These are phyloP conservation scores for Rhorus exstirpatorius DNA, from an alignment of 2,888 invertebrate species.

Conservation along the genomic window DNA sequence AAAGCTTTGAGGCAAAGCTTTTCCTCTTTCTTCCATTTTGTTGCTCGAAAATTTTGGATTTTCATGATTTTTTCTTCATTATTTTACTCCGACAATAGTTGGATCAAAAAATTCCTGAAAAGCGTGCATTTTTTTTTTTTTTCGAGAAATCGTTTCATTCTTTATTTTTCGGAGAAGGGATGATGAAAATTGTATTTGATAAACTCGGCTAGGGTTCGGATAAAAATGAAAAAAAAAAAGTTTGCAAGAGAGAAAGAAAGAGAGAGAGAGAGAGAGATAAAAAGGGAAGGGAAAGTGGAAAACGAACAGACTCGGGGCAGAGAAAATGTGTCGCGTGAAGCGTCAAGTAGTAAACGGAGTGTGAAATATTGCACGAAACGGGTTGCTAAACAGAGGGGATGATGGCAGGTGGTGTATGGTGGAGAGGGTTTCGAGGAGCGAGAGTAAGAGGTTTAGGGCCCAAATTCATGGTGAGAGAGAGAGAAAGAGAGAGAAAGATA, in stretches of 20 bases:
- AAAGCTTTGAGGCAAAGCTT: too few species aligned
- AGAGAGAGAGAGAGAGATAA: background rate
- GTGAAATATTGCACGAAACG: slow-evolving; percentile 75
- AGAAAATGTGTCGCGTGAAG: slow-evolving; percentile 41
- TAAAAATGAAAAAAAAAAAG: background rate
- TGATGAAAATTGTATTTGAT: slow-evolving; percentile 6
- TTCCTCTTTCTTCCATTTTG: too few species aligned
- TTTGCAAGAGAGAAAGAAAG: background rate
- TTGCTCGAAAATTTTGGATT: too few species aligned
- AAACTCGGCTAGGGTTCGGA: background rate
- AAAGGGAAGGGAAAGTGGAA: background rate
- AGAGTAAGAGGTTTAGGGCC: slow-evolving; percentile 45
- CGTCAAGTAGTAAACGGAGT: slow-evolving; percentile 74
- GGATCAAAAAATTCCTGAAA: too few species aligned
- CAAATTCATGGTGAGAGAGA: slow-evolving; percentile 54
- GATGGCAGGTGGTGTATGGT: slow-evolving; percentile 49
- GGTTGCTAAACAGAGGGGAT: slow-evolving; percentile 46
- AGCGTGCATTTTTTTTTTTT: too few species aligned
- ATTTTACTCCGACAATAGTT: too few species aligned
- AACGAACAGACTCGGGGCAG: slow-evolving; percentile 6
- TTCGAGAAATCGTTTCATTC: background rate
- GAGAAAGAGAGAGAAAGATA: slow-evolving; percentile 38
- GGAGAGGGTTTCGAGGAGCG: slow-evolving; percentile 42
- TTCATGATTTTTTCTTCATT: too few species aligned
- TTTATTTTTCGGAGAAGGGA: background rate